Base-by-base conservation (phyloP, 2,113 vertebrate genomes). In the Cnemophilus loriae region DNA sequence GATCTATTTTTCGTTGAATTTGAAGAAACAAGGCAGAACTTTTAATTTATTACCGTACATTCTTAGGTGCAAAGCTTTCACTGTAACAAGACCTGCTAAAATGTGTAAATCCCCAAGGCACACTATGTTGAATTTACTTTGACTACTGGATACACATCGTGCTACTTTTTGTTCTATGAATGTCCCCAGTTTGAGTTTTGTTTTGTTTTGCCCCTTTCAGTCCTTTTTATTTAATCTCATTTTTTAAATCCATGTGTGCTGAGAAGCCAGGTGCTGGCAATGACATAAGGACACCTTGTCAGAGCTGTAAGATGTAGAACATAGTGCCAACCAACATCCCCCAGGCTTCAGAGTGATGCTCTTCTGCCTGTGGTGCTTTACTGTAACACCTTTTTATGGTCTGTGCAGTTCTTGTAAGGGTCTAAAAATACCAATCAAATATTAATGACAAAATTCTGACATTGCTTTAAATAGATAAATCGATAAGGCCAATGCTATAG, bases 361-460 rank as follows among this genome's bases (percentile, higher is more conserved):
- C 11, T 82, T 77, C 88, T 88, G 70, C 49, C 63, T 42, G 3
- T 28, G 49, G 22, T 78, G 71, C 60, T 95, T 95, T 96, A 92
- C 93, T 88, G 91, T 94, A 96, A 97, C 84, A 89, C 69, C 64
- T 95, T 73, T 92, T 90, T 84, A 95, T 78, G 71, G 84, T 76
- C 74, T 80, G 10, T 90, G 61, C 42, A 81, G 19, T 92, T 96
- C 93, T 96, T 96, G 96, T 93, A 97, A 97, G 80, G 55, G 37
- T 80, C 93, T 95, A 74, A 93, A 95, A 94, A 94, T 67, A 88
- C 76, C 71, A 84, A 83, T 96, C 76, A 95, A 96, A 96, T 95
- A 97, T 97, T 96, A 94, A 97, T 96, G 92, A 89, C 80, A 95
- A 68, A 94, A 92, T 85, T 87, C 67, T 87, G 69, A 78, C 49